These are phyloP conservation scores for Antigone vipio DNA, from an alignment of 2,113 vertebrate species.

Conservation along the genomic window DNA sequence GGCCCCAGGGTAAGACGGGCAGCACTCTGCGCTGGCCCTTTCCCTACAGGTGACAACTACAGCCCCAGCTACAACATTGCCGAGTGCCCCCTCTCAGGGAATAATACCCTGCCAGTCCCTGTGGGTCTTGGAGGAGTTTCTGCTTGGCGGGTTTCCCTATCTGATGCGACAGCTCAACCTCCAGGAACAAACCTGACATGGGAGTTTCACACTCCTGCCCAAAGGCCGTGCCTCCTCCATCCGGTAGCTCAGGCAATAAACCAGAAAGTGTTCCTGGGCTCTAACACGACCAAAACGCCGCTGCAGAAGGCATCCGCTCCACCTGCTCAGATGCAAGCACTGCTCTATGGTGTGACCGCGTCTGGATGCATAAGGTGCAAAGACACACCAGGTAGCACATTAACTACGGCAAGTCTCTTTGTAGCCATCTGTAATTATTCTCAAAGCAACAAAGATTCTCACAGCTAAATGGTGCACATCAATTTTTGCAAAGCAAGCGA, in stretches of 20 bases:
- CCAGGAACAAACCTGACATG: fast-evolving
- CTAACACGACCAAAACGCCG: not conserved
- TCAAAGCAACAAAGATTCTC: not conserved
- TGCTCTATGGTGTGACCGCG: fast-evolving
- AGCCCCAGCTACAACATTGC: not conserved
- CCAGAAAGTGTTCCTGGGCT: not conserved
- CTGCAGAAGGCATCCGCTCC: not conserved
- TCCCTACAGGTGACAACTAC: too few species aligned
- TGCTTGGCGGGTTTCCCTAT: not conserved
- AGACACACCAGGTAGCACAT: not conserved
- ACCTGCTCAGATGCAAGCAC: not conserved
- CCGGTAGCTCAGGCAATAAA: not conserved
- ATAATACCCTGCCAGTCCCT: not conserved
- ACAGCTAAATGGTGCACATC: fast-evolving
- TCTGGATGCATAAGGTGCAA: not conserved
- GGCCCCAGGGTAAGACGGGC: not conserved
- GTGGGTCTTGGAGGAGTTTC: not conserved
- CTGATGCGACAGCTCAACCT: not conserved
- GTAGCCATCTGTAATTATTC: not conserved
- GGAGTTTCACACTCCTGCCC: not conserved
- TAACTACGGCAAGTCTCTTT: not conserved
- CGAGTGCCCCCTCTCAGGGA: not conserved
- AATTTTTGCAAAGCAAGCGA: not conserved
- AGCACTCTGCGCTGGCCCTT: fast-evolving
- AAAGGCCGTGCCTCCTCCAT: not conserved